Evolutionary conservation across 2,888 invertebrate genomes (phyloP).

Genomic region (Dicycla oo): DNA sequence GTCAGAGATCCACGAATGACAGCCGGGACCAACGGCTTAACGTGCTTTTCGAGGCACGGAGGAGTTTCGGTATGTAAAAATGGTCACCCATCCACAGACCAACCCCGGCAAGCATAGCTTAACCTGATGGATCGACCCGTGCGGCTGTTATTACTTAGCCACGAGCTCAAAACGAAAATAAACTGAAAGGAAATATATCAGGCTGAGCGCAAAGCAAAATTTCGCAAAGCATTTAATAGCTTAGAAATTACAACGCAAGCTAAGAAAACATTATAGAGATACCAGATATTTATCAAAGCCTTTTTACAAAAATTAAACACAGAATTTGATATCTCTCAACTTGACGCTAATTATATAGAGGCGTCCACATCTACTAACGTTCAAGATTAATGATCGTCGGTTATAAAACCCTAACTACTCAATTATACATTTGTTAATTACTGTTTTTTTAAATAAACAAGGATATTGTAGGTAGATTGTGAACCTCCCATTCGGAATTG

Average conservation of each 20-base stretch:
- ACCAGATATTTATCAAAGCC: constrained; percentile 11
- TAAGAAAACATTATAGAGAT: neutral
- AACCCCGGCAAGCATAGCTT: too few relatives aligned
- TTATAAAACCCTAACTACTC: constrained; percentile 66
- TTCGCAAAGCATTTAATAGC: constrained; percentile 52
- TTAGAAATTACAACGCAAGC: constrained; percentile 49
- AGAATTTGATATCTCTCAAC: constrained; percentile 16
- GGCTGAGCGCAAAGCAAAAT: constrained; percentile 26
- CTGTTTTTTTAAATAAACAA: constrained; percentile 67
- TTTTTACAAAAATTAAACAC: constrained; percentile 22
- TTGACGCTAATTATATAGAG: constrained; percentile 41
- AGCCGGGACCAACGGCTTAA: too few relatives aligned
- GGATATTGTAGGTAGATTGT: constrained; percentile 65
- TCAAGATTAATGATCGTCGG: constrained; percentile 63
- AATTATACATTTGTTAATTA: constrained; percentile 71
- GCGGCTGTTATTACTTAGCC: too few relatives aligned
- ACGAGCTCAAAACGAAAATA: neutral
- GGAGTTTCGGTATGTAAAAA: too few relatives aligned
- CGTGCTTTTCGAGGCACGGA: too few relatives aligned
- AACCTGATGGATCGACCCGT: too few relatives aligned
- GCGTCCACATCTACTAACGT: constrained; percentile 41
- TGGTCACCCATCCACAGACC: too few relatives aligned
- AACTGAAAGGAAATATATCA: neutral
- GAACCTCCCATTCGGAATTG: constrained; percentile 44
- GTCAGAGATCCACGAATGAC: too few relatives aligned